Percentiles rank a stretch among this genome's conserved stretches.
These are phyloP conservation scores for Sebastes wilsoni DNA, from an alignment of 2,797 vertebrate species.

Conservation along the genomic window DNA sequence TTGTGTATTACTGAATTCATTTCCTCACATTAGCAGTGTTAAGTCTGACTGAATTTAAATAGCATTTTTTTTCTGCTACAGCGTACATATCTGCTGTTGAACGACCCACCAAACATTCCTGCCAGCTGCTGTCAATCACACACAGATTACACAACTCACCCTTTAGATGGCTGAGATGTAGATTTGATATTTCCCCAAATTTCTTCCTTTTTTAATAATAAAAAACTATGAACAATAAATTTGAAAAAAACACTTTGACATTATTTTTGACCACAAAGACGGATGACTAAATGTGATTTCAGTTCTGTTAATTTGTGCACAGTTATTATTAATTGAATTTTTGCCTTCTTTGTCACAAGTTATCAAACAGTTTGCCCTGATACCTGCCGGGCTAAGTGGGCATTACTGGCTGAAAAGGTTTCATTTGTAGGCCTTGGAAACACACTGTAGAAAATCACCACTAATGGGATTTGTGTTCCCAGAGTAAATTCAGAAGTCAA, in stretches of 20 bases:
- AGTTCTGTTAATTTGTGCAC: neutral
- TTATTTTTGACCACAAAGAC: neutral
- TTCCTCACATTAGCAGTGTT: neutral
- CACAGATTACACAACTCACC: neutral
- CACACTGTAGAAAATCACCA: no score
- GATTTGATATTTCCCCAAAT: neutral
- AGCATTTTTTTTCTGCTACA: neutral
- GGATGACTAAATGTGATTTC: neutral
- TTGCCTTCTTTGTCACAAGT: neutral
- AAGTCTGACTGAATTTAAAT: neutral
- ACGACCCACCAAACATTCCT: neutral
- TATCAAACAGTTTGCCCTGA: neutral
- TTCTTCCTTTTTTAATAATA: neutral
- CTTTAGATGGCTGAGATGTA: neutral
- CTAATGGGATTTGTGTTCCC: no score
- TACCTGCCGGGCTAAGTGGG: neutral
- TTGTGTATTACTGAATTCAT: neutral
- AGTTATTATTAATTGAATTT: neutral
- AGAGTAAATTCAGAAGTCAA: slow-evolving; percentile 26
- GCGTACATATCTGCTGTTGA: neutral
- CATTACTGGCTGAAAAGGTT: neutral
- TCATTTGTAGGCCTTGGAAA: neutral
- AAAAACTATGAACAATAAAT: neutral
- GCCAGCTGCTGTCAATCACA: neutral
- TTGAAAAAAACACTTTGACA: neutral